These are phyloP conservation scores for Sebastes steindachneri DNA, from an alignment of 2,797 vertebrate species.

Conservation along the genomic window DNA sequence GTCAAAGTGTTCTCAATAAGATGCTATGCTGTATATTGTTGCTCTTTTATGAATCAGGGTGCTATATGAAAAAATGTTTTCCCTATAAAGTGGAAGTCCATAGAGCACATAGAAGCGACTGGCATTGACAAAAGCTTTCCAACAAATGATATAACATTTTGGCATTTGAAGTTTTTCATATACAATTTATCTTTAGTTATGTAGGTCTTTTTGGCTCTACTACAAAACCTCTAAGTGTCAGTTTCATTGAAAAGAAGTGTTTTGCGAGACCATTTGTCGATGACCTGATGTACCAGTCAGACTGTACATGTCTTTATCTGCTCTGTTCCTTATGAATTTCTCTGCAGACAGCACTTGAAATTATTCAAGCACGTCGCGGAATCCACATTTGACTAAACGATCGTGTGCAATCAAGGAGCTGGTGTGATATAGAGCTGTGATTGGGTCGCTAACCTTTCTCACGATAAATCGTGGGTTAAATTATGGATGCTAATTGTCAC, in stretches of 20 bases:
- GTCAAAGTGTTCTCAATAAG: not conserved
- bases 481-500: conserved; percentile 31
- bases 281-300: conserved; percentile 1
- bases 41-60: not conserved
- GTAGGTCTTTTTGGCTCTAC: not conserved
- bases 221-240: not conserved
- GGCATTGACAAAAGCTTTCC: not conserved
- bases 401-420: conserved; percentile 45
- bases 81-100: too few relatives aligned
- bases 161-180: not conserved
- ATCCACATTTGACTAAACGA: conserved; percentile 46
- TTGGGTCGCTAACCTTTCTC: conserved; percentile 36
- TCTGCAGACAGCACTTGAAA: conserved; percentile 10
- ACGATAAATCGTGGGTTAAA: conserved; percentile 5
- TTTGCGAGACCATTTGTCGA: not conserved
- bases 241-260: not conserved
- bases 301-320: not conserved
- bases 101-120: not conserved
- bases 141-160: not conserved
- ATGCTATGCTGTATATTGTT: not conserved
- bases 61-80: not conserved
- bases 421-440: conserved; percentile 34
- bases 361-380: conserved; percentile 22
- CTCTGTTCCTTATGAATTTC: conserved; percentile 9
- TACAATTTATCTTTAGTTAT: not conserved